Percentiles rank a stretch among this genome's conserved stretches.
Evolutionary conservation across 2,888 invertebrate genomes (phyloP).

Genomic region (Orchesella flavescens): DNA sequence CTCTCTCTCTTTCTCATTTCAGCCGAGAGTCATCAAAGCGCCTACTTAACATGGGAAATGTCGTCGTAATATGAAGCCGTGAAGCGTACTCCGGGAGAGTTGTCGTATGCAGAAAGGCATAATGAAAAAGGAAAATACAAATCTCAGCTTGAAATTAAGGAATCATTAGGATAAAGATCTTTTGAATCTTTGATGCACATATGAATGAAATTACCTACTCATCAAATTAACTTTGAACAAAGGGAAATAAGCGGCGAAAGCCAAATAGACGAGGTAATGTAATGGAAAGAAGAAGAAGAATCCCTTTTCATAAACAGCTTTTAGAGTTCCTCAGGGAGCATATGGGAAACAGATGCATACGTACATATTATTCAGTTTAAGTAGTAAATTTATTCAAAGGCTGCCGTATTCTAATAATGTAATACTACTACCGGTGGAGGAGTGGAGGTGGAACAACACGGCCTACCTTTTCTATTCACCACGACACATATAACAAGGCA

Average conservation of each 20-base stretch:
- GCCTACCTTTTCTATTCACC: too few species aligned
- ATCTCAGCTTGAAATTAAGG: slow-evolving; percentile 26
- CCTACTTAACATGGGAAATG: not conserved
- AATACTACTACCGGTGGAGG: too few species aligned
- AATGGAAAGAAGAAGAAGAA: not conserved
- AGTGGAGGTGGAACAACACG: too few species aligned
- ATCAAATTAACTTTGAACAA: slow-evolving; percentile 39
- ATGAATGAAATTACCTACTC: slow-evolving; percentile 20
- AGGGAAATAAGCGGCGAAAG: not conserved
- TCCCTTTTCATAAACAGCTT: slow-evolving; percentile 53
- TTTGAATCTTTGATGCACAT: slow-evolving; percentile 7
- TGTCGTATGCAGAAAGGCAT: not conserved
- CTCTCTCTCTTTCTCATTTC: not conserved
- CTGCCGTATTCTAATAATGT: too few species aligned
- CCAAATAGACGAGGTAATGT: too few species aligned
- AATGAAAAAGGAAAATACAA: not conserved
- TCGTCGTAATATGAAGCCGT: slow-evolving; percentile 12
- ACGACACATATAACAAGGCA: too few species aligned
- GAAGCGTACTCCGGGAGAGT: slow-evolving; percentile 15
- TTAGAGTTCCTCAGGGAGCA: slow-evolving; percentile 55
- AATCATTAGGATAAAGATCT: slow-evolving; percentile 47
- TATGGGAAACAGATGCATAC: not conserved
- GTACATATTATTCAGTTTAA: not conserved
- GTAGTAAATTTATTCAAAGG: too few species aligned
- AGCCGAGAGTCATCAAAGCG: too few species aligned